Percentiles rank a stretch among this genome's conserved stretches.
These are phyloP conservation scores for Oscheius sp. DNA, from an alignment of 1,140 invertebrate genomes.

Conservation along the genomic window DNA sequence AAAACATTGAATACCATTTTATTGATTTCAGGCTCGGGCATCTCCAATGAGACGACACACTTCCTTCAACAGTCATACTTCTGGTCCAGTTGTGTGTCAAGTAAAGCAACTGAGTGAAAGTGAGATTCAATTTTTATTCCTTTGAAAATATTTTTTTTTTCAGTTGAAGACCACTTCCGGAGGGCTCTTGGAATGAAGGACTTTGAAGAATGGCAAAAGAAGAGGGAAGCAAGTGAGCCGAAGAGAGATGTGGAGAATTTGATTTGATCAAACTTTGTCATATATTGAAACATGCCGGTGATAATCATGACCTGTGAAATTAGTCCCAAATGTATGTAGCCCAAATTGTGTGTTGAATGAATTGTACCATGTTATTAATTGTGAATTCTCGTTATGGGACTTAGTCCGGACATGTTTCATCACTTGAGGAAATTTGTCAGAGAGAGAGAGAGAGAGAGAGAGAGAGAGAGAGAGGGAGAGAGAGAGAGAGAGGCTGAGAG, in stretches of 20 bases:
- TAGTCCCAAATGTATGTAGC: too few species aligned
- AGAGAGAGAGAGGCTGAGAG: too few species aligned
- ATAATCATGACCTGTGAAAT: neutral
- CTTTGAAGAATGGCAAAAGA: neutral
- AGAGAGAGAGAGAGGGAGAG: too few species aligned
- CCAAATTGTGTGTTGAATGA: too few species aligned
- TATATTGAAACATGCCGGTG: neutral
- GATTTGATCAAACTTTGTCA: neutral
- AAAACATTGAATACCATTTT: neutral
- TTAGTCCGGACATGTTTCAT: too few species aligned
- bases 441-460: too few species aligned
- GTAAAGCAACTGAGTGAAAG: too few species aligned
- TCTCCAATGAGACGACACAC: constrained; percentile 4
- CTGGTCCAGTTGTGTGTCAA: neutral
- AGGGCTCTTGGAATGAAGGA: neutral
- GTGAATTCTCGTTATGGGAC: too few species aligned
- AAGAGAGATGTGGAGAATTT: neutral
- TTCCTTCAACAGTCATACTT: constrained; percentile 4
- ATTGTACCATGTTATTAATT: too few species aligned
- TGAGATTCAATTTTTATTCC: too few species aligned
- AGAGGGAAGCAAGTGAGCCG: neutral
- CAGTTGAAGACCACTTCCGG: neutral
- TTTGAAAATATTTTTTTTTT: neutral
- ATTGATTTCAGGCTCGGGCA: neutral
- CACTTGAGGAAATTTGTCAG: too few species aligned